These are phyloP conservation scores for Cnemophilus loriae DNA, from an alignment of 2,113 vertebrate genomes.

Conservation along the genomic window DNA sequence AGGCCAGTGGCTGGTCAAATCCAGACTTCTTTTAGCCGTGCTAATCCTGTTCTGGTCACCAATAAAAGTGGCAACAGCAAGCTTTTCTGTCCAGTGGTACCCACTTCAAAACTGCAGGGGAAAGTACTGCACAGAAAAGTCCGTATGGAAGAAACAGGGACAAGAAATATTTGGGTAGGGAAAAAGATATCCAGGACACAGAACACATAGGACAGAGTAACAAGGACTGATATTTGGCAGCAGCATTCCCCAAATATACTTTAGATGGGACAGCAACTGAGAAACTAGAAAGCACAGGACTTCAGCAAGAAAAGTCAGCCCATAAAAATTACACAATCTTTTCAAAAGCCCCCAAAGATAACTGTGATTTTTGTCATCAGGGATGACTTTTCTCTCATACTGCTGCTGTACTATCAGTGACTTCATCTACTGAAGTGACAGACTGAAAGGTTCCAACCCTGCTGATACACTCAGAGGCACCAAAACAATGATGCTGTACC, in stretches of 20 bases:
- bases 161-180: background rate
- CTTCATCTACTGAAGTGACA: background rate
- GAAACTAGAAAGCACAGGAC: background rate
- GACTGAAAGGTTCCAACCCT: background rate
- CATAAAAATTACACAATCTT: background rate
- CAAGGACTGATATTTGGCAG: accelerated
- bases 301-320: background rate
- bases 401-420: background rate
- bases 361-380: background rate
- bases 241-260: background rate
- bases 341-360: background rate
- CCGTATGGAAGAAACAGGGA: background rate
- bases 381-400: background rate
- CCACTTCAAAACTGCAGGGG: background rate
- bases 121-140: background rate
- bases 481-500: background rate
- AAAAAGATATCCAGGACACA: background rate
- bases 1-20: background rate
- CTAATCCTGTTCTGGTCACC: background rate
- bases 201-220: accelerated
- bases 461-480: background rate
- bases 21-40: background rate
- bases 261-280: background rate
- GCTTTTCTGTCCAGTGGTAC: background rate
- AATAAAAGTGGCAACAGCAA: background rate